Evolutionary conservation across 2,113 vertebrate species (phyloP).

Genomic region (Poecilia latipinna): DNA sequence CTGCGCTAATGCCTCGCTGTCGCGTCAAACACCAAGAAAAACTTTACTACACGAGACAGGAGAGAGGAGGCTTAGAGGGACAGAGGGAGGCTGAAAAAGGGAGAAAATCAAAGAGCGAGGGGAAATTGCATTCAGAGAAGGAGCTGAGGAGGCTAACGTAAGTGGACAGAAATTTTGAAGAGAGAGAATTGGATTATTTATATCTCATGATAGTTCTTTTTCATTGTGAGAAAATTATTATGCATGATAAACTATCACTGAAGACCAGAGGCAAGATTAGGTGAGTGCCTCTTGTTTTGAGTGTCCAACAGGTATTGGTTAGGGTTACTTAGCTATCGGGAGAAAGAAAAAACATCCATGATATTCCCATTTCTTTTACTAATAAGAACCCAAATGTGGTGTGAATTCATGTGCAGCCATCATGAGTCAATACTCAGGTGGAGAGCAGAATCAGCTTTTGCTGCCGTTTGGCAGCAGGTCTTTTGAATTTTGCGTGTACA

Average conservation of each 20-base stretch:
- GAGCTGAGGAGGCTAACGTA: constrained; percentile 26
- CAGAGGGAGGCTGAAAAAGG: constrained; percentile 47
- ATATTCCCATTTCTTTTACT: no score
- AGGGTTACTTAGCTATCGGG: no score
- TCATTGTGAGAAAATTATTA: neutral
- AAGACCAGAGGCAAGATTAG: neutral
- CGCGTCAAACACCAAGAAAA: constrained; percentile 76
- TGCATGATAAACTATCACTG: neutral
- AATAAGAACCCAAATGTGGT: neutral
- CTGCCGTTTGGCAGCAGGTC: neutral
- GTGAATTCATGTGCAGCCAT: neutral
- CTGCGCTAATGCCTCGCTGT: constrained; percentile 79
- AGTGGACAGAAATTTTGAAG: constrained; percentile 22
- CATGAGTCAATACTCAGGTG: neutral
- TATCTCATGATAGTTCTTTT: neutral
- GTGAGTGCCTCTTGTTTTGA: neutral
- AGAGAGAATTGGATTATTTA: neutral
- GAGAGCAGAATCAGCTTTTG: no score
- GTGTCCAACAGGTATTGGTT: neutral
- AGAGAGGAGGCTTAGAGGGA: constrained; percentile 67
- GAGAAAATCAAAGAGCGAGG: constrained; percentile 14
- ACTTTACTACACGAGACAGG: constrained; percentile 75
- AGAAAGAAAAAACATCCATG: no score
- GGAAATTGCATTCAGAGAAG: constrained; percentile 25
- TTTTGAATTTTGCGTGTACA: neutral